These are phyloP conservation scores for Alethe diademata DNA, from an alignment of 2,113 vertebrate genomes.

Conservation along the genomic window DNA sequence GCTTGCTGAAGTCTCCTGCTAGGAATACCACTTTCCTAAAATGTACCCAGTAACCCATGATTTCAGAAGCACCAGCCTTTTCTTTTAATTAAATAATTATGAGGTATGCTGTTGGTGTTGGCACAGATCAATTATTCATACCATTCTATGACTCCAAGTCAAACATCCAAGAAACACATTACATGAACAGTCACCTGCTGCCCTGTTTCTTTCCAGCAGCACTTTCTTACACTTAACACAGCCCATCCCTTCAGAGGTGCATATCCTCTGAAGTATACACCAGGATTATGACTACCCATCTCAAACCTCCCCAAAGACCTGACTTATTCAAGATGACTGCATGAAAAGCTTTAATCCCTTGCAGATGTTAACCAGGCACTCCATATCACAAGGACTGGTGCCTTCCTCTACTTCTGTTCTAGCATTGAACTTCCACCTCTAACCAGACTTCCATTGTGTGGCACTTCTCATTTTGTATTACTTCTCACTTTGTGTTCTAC, in stretches of 20 bases:
- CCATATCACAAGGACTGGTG: neutral
- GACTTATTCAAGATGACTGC: neutral
- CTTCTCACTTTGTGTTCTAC: neutral
- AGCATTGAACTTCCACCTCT: neutral
- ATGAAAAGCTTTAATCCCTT: neutral
- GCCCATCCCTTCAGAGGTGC: neutral
- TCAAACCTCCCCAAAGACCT: neutral
- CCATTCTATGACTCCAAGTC: constrained; percentile 6
- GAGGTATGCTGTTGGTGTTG: constrained; percentile 49
- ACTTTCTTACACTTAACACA: neutral
- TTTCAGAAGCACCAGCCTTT: constrained; percentile 3
- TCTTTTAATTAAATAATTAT: constrained; percentile 27
- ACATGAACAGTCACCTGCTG: neutral
- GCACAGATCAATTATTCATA: constrained; percentile 50
- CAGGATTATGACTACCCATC: neutral
- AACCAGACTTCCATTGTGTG: neutral
- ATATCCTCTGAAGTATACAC: neutral
- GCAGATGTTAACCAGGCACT: neutral
- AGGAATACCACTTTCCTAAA: neutral
- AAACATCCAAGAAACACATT: constrained; percentile 34
- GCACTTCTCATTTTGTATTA: neutral
- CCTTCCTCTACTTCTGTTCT: neutral
- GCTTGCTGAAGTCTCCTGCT: neutral
- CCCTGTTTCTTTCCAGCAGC: neutral
- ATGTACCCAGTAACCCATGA: neutral